These are phyloP conservation scores for Acanthacorydalis orientalis DNA, from an alignment of 2,888 invertebrate species.

Conservation along the genomic window DNA sequence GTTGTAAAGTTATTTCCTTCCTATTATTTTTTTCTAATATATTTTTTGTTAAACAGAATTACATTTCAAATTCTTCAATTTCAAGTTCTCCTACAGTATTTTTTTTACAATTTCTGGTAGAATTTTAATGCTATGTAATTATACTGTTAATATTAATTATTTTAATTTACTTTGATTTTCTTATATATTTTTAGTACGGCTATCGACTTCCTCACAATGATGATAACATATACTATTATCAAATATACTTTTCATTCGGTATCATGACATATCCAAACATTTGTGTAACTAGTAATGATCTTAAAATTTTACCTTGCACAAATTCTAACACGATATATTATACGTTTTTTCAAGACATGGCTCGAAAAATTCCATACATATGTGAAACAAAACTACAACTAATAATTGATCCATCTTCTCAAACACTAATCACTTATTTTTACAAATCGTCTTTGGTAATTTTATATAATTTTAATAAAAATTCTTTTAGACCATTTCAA, in stretches of 20 bases:
- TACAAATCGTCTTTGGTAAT: background rate
- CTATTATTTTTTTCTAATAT: too few relatives aligned
- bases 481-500: too few relatives aligned
- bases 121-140: too few relatives aligned
- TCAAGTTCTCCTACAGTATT: too few relatives aligned
- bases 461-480: background rate
- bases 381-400: background rate
- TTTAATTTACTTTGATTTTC: background rate
- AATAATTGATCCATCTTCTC: background rate
- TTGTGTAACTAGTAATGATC: constrained; percentile 6
- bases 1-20: too few relatives aligned
- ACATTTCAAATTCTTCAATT: too few relatives aligned
- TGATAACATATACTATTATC: constrained; percentile 5
- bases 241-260: constrained; percentile 5
- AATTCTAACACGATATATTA: background rate
- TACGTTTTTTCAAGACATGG: constrained; percentile 5
- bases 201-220: constrained; percentile 7
- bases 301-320: constrained; percentile 3
- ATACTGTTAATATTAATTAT: background rate
- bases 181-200: constrained; percentile 8
- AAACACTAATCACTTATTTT: background rate
- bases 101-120: too few relatives aligned
- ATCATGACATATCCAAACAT: constrained; percentile 8
- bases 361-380: background rate
- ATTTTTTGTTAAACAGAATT: too few relatives aligned